Evolutionary conservation across 2,113 vertebrate species (phyloP).

Genomic region (Tachysurus vachellii): DNA sequence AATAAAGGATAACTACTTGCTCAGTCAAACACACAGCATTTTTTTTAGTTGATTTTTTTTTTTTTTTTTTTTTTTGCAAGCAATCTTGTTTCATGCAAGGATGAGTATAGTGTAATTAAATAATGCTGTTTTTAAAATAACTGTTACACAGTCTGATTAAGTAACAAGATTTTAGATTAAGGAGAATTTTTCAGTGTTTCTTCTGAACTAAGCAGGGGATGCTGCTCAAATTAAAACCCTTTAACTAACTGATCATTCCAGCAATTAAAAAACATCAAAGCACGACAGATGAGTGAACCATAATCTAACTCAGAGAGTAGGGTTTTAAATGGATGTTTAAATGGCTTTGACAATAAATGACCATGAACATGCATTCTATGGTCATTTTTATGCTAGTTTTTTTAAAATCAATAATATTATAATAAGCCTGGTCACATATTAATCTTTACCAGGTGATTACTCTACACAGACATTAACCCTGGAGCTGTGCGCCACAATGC

Average conservation of each 20-base stretch:
- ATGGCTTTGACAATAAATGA: not conserved
- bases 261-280: not conserved
- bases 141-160: not conserved
- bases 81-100: constrained; percentile 10
- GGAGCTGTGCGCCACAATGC: not conserved
- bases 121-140: constrained; percentile 13
- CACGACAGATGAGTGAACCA: not conserved
- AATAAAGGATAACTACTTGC: constrained; percentile 26
- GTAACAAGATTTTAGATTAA: not conserved
- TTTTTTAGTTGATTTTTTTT: not conserved
- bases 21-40: not conserved
- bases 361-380: not conserved
- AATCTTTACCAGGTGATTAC: not conserved
- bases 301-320: not conserved
- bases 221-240: not conserved
- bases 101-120: constrained; percentile 5
- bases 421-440: not conserved
- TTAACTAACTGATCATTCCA: not conserved
- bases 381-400: not conserved
- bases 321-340: not conserved
- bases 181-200: not conserved
- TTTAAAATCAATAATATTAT: not conserved
- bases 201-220: not conserved
- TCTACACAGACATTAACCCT: not conserved
- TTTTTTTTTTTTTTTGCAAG: not conserved